Evolutionary conservation across 2,797 vertebrate species (phyloP).

Genomic region (Pseudomugil gertrudae): DNA sequence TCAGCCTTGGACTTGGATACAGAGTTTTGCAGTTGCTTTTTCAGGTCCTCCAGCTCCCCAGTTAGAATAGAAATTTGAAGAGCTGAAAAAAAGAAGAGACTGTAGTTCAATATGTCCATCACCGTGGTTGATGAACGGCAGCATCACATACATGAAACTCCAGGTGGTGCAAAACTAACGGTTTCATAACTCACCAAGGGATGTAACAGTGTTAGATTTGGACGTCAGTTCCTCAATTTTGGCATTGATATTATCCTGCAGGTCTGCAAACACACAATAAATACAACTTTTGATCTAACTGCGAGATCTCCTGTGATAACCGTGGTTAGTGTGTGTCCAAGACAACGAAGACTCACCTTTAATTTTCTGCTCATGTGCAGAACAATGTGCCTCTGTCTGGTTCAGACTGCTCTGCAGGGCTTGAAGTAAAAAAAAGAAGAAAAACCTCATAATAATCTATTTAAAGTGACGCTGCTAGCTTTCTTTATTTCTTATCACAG

Average conservation of each 20-base stretch:
- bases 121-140: background rate
- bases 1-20: constrained; percentile 30
- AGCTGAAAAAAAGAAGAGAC: constrained; percentile 38
- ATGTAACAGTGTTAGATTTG: constrained; percentile 29
- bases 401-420: constrained; percentile 46
- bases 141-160: background rate
- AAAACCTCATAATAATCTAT: background rate
- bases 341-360: constrained; percentile 26
- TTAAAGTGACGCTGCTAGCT: background rate
- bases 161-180: background rate
- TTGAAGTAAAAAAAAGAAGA: constrained; percentile 10
- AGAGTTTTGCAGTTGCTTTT: constrained; percentile 29
- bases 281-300: background rate
- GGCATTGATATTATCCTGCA: constrained; percentile 38
- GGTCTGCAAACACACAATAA: constrained; percentile 25
- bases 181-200: constrained; percentile 46
- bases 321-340: background rate
- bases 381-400: constrained; percentile 32
- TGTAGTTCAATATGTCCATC: background rate
- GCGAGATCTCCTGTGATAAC: background rate
- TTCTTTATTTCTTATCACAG: background rate
- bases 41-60: constrained; percentile 35
- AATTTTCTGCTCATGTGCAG: background rate
- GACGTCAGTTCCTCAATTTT: constrained; percentile 41
- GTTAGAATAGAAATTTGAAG: constrained; percentile 55